These are phyloP conservation scores for Pristionchus mayeri DNA, from an alignment of 2,888 invertebrate genomes.

Conservation along the genomic window DNA sequence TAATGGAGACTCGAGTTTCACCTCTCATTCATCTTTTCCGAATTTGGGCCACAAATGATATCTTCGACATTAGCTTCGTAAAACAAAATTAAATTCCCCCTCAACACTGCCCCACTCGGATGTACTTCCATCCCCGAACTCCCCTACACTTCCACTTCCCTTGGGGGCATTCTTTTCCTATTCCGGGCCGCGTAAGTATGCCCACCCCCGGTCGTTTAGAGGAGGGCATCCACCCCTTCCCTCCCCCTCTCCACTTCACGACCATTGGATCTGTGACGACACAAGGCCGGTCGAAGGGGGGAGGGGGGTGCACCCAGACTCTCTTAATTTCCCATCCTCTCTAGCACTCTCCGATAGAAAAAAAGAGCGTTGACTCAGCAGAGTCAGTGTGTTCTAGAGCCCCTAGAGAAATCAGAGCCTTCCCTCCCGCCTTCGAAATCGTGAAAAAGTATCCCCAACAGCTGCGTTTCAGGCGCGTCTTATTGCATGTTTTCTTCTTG, in stretches of 20 bases:
- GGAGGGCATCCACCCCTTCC: too few relatives aligned
- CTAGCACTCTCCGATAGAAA: too few relatives aligned
- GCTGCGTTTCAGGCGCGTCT: not conserved
- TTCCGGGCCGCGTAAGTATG: not conserved
- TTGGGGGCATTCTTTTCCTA: not conserved
- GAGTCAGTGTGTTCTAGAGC: not conserved
- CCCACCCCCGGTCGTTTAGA: not conserved
- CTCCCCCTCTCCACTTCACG: not conserved
- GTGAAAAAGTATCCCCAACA: not conserved
- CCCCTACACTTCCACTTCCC: constrained; percentile 50
- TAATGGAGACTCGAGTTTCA: too few relatives aligned
- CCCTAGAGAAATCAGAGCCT: not conserved
- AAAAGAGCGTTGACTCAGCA: not conserved
- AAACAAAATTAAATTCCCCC: not conserved
- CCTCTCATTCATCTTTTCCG: too few relatives aligned
- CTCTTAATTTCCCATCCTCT: too few relatives aligned
- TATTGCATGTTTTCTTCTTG: not conserved
- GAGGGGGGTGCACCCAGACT: not conserved
- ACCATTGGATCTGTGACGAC: not conserved
- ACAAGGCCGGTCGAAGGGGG: not conserved
- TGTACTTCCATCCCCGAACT: constrained; percentile 60
- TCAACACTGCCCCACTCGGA: not conserved
- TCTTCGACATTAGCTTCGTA: not conserved
- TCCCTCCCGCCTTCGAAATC: not conserved
- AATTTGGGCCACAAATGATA: too few relatives aligned